Evolutionary conservation across 2,888 invertebrate genomes (phyloP).

Genomic region (Bellardia pandia): DNA sequence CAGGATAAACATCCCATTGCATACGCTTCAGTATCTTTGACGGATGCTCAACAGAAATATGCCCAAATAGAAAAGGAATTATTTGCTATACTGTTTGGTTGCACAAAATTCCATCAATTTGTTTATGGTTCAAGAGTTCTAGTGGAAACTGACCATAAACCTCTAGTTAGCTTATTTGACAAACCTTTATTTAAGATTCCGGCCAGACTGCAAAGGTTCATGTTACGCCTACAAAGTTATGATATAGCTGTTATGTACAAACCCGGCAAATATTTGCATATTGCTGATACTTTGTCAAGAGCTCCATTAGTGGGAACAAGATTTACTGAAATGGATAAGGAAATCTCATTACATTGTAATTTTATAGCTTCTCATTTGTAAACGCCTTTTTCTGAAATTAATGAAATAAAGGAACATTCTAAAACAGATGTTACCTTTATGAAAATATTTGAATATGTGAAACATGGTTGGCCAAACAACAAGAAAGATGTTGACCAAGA

Average conservation of each 20-base stretch:
- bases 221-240: background rate
- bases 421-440: slow-evolving; percentile 14
- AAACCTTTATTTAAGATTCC: background rate
- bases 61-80: slow-evolving; percentile 1
- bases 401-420: background rate
- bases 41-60: background rate
- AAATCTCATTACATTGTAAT: background rate
- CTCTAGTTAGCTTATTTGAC: background rate
- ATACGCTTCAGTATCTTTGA: background rate
- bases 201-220: no score
- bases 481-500: slow-evolving; percentile 37
- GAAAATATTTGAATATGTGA: slow-evolving; percentile 5
- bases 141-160: background rate
- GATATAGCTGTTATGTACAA: no score
- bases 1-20: no score
- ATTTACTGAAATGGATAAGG: background rate
- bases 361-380: background rate
- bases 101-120: slow-evolving; percentile 8
- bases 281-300: no score
- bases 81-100: background rate
- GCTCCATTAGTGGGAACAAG: background rate
- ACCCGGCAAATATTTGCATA: no score
- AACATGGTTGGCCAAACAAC: slow-evolving; percentile 1
- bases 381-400: background rate
- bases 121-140: background rate